Base-by-base conservation (phyloP, 2,113 vertebrate species). In the Oplegnathus fasciatus region DNA sequence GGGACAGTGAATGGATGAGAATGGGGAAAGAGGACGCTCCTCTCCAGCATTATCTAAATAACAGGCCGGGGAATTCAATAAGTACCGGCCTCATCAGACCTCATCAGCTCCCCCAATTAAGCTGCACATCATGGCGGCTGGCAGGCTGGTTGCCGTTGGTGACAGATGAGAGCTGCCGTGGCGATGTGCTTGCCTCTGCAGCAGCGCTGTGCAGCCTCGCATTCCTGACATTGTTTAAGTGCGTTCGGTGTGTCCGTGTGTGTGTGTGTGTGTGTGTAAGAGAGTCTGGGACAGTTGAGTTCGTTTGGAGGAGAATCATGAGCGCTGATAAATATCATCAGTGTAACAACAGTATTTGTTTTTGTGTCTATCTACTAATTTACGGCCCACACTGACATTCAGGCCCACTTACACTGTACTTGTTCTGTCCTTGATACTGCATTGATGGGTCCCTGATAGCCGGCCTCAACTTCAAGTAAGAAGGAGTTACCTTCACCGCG, bases 1-100 rank as follows among this genome's bases (percentile, higher is more conserved):
- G 88, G 87, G 89, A 69, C 70, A 67, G 72, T 86, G 92, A 93
- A 91, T 89, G 82, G 83, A 92, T 89, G 91, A 90, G 90, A 91
- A 86, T 83, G 75, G 86, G 75, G 75, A 75, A 68, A 80, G 78
- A 90, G 82, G 75, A 80, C 44, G 80, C 73, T 92, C 79, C 68
- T 91, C 87, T 87, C 76, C 90, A 75, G 89, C 83, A 89, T 93
- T 91, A 93, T 93, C 86, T 82, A 89, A 91, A 93, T 93, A 94
- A 93, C 89, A 91, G 92, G 83, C 88, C 54, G 28, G 88, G 91
- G 91, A 94, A 94, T 94, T 94, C 87, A 94, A 91, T 93, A 94
- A 94, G 91, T 84, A 86, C 87, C 86, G 52, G 90, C 87, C 91
- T 94, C 93, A 93, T 95, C 93, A 94, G 89, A 90, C 92, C 92